A percentile compares a stretch with the other conserved stretches of the same genome.
These are phyloP conservation scores for Bombus huntii DNA, from an alignment of 1,140 invertebrate genomes.

Conservation along the genomic window DNA sequence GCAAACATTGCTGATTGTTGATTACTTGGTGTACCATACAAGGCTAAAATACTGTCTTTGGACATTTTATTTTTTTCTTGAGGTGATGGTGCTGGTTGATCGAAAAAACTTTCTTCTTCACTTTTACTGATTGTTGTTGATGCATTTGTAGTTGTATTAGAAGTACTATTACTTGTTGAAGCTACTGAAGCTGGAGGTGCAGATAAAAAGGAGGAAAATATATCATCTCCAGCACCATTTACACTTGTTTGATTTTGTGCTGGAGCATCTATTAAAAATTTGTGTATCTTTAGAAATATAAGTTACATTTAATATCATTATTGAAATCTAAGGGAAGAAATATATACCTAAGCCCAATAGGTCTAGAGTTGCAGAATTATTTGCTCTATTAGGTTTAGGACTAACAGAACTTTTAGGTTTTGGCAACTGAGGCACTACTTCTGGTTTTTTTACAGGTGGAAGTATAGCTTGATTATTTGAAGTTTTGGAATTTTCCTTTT, in stretches of 20 bases:
- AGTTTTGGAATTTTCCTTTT: constrained; percentile 84
- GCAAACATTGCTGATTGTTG: constrained; percentile 75
- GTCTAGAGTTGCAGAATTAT: constrained; percentile 84
- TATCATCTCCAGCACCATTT: constrained; percentile 85
- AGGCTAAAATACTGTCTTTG: constrained; percentile 96
- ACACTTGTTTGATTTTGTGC: constrained; percentile 74
- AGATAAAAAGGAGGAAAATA: constrained; percentile 90
- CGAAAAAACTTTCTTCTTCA: constrained; percentile 95
- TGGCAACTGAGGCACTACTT: constrained; percentile 84
- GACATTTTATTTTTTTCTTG: constrained; percentile 92
- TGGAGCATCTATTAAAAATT: constrained; percentile 76
- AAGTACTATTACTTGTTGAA: constrained; percentile 64
- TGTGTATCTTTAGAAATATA: constrained; percentile 2
- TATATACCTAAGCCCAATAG: constrained; percentile 85
- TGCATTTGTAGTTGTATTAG: constrained; percentile 72
- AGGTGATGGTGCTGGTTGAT: constrained; percentile 89
- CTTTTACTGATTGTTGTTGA: constrained; percentile 82
- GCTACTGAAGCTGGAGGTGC: constrained; percentile 83
- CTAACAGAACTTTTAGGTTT: constrained; percentile 86
- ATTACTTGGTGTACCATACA: constrained; percentile 87
- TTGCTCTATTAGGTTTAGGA: constrained; percentile 86
- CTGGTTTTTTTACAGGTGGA: constrained; percentile 79
- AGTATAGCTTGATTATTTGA: constrained; percentile 75
- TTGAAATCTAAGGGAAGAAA: not conserved
- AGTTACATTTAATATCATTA: not conserved